A percentile compares a stretch with the other conserved stretches of the same genome.
Conservation (phyloP, 2,797 vertebrate species). For the Dromococcyx pavoninus region DNA sequence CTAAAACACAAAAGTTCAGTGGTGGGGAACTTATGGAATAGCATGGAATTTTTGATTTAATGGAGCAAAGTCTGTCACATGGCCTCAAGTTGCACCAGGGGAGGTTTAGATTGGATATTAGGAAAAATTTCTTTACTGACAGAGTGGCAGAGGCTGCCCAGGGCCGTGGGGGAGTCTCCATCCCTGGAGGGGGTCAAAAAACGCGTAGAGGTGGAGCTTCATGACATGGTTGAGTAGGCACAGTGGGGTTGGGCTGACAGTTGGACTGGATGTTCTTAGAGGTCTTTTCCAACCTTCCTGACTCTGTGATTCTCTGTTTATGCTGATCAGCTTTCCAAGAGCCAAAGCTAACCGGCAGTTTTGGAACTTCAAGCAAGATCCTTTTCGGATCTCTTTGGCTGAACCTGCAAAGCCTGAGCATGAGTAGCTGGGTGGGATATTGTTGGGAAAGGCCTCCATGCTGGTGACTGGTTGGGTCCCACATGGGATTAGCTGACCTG, state of each 20-base stretch:
- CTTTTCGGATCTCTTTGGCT: background rate
- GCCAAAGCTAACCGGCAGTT: background rate
- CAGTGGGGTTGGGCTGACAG: too few species aligned
- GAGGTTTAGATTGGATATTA: too few species aligned
- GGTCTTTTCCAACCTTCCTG: too few species aligned
- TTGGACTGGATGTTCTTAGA: too few species aligned
- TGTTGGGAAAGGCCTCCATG: background rate
- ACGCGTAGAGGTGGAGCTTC: too few species aligned
- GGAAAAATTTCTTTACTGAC: too few species aligned
- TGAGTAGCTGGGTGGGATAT: background rate
- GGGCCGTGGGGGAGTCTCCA: too few species aligned
- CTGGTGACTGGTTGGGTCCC: background rate
- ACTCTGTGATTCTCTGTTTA: background rate
- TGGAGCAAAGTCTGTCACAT: background rate
- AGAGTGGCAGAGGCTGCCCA: too few species aligned
- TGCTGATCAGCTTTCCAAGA: background rate
- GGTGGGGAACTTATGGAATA: background rate
- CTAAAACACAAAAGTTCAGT: background rate
- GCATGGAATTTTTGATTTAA: background rate
- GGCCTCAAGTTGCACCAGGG: too few species aligned
- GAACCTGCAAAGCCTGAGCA: background rate
- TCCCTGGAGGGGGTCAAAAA: too few species aligned
- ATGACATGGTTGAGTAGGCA: too few species aligned
- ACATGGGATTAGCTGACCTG: background rate
- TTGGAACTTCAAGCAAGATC: background rate